Base-by-base conservation (phyloP, 2,888 invertebrate species). In the Clanis bilineata region DNA sequence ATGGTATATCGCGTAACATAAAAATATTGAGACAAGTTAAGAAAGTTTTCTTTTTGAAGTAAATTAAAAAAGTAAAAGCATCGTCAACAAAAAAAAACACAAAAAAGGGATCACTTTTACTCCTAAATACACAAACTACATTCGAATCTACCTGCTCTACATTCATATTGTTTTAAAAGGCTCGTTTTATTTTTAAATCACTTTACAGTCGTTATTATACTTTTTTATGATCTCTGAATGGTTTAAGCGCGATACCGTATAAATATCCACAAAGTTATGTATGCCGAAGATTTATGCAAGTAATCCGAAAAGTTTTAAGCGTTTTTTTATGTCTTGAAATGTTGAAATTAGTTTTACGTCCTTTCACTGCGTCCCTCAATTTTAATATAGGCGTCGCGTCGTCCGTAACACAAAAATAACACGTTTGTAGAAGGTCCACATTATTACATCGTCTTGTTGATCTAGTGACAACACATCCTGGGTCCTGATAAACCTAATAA, bases 341-440 rank as follows among this genome's bases (percentile, higher is more conserved):
- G 72, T 72, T 70, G 66, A 72, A 72, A 72, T 75, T 70, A 68
- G 66, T 70, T 74, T 70, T 62, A 71, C 67, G 36, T 57, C 63
- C 64, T 66, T 65, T 65, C 60, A 66, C 65, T 60, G 59, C 64
- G 63, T 54, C 62, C 62, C 66, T 71, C 64, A 55, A 59, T 55
- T 59, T 36, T 41, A 54, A 41, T 59, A 54, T 41, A 55, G 12
- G 23, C 21, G 22, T 23, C 39, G 58, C 39, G 58, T 39, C 22
- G 22, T 39, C 38, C n/a, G 41, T 57, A 38, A n/a, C 32, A 59
- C 54, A 59, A 59, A 44, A 58, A 51, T 39, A 64, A 65, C 57
- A 68, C 68, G 73, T 64, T 67, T 60, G 61, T 58, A 47, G 68
- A 66, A 71, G 69, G 56, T 66, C 39, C 36, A n/a, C n/a, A n/a